Evolutionary conservation across 2,113 vertebrate genomes (phyloP).

Genomic region (Malaclemys terrapin): DNA sequence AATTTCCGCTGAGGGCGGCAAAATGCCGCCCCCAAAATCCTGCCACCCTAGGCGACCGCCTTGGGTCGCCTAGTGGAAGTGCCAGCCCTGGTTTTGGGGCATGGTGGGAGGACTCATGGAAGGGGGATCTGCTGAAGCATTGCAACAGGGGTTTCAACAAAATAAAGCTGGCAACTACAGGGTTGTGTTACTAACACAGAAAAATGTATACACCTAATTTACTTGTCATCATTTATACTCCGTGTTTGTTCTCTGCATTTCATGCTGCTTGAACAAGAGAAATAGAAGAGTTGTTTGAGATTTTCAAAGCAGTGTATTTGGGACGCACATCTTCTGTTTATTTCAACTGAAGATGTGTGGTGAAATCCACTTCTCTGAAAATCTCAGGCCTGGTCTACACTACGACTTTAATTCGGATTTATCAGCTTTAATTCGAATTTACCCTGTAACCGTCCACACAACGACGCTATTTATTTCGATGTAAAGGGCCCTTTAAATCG

Average conservation of each 20-base stretch:
- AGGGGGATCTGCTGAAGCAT: too few species aligned
- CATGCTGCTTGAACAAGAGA: neutral
- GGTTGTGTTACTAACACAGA: neutral
- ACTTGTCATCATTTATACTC: neutral
- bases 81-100: too few species aligned
- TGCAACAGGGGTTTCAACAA: neutral
- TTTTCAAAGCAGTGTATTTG: neutral
- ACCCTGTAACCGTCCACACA: too few species aligned
- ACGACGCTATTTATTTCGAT: too few species aligned
- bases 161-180: neutral
- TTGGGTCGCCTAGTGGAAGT: too few species aligned
- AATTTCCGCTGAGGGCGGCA: too few species aligned
- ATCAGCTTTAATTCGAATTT: too few species aligned
- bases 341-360: neutral
- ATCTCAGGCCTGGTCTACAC: too few species aligned
- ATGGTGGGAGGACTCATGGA: neutral
- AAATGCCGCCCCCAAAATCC: too few species aligned
- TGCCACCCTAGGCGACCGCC: too few species aligned
- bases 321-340: neutral
- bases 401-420: too few species aligned
- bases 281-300: neutral
- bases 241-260: neutral
- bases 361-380: neutral
- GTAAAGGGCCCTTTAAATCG: too few species aligned
- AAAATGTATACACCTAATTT: neutral